A percentile compares a stretch with the other conserved stretches of the same genome.
Conservation (phyloP, 2,797 vertebrate species). For the Neostethus bicornis region DNA sequence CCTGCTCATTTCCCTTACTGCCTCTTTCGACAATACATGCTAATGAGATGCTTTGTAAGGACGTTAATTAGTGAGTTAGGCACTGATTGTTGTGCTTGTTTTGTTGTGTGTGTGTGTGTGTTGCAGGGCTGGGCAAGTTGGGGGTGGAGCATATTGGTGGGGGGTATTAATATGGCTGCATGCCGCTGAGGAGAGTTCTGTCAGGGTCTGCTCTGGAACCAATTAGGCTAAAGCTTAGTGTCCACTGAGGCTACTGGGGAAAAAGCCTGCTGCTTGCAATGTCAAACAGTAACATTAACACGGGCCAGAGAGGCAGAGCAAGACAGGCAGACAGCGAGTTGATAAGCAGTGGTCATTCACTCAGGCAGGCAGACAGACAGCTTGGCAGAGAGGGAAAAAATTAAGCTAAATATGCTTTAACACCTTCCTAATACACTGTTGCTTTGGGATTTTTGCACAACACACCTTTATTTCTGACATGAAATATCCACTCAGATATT, state of each 20-base stretch:
- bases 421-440: not conserved
- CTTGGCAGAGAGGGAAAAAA: slow-evolving; percentile 18
- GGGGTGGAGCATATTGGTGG: no score
- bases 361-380: slow-evolving; percentile 22
- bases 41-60: slow-evolving; percentile 99
- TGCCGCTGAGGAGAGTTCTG: slow-evolving; percentile 85
- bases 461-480: no score
- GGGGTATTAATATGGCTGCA: slow-evolving; percentile 89
- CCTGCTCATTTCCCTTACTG: slow-evolving; percentile 72
- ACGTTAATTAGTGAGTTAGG: slow-evolving; percentile 97
- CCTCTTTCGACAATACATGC: slow-evolving; percentile 84
- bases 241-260: slow-evolving; percentile 81
- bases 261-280: slow-evolving; percentile 88
- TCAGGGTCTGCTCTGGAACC: slow-evolving; percentile 98
- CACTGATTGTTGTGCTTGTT: slow-evolving; percentile 96
- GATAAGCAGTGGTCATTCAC: slow-evolving; percentile 48
- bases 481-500: not conserved
- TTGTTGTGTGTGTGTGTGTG: slow-evolving; percentile 65
- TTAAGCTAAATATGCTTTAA: slow-evolving; percentile 26
- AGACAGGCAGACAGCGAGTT: slow-evolving; percentile 47
- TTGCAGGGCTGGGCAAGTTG: no score
- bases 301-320: slow-evolving; percentile 54
- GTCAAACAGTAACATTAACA: slow-evolving; percentile 82
- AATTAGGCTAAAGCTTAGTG: slow-evolving; percentile 92
- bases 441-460: not conserved